Percentiles rank a stretch among this genome's conserved stretches.
Conservation (phyloP, 1,140 invertebrate genomes). For the Calliopsis andreniformis region DNA sequence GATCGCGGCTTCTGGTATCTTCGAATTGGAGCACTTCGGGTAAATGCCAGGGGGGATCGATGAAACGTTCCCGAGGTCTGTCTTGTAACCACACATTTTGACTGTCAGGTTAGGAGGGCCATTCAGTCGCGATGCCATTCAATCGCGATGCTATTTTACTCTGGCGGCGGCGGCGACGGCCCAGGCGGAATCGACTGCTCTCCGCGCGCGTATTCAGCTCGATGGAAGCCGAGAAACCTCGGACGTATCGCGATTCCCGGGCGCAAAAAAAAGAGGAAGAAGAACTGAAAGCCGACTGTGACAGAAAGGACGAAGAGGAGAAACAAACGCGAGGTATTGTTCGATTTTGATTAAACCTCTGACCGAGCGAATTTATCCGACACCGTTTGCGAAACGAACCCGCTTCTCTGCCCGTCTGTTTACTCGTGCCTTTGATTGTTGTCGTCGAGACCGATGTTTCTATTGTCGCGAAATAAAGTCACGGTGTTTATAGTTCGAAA, state of each 20-base stretch:
- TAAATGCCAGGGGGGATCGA: conserved; percentile 37
- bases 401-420: not conserved
- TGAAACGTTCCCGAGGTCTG: conserved; percentile 37
- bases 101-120: conserved; percentile 52
- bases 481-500: conserved; percentile 27
- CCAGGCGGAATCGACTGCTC: conserved; percentile 4
- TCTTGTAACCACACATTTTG: conserved; percentile 50
- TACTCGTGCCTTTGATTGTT: not conserved
- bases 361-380: conserved; percentile 20
- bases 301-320: too few relatives aligned
- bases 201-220: not conserved
- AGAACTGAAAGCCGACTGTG: not conserved
- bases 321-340: conserved; percentile 9
- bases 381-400: conserved; percentile 6
- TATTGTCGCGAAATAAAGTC: conserved; percentile 29
- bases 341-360: conserved; percentile 28
- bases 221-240: not conserved
- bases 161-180: not conserved
- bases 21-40: conserved; percentile 2
- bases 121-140: conserved; percentile 55
- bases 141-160: conserved; percentile 54
- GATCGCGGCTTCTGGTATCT: not conserved
- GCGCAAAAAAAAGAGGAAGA: not conserved
- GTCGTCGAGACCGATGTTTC: not conserved
- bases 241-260: not conserved